Evolutionary conservation across 1,140 invertebrate genomes (phyloP).

Genomic region (Argopecten irradians): DNA sequence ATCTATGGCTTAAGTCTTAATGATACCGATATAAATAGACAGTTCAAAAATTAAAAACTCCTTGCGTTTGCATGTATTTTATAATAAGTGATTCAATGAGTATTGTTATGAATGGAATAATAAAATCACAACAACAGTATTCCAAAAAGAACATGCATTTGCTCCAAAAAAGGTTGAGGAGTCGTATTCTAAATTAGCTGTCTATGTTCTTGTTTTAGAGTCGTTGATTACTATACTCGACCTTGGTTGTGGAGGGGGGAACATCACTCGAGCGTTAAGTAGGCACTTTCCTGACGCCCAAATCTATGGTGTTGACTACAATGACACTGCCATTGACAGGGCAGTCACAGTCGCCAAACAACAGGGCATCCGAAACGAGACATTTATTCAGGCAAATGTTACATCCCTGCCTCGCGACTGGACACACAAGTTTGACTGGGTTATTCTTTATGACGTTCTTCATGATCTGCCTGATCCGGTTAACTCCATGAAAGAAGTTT

Average conservation of each 20-base stretch:
- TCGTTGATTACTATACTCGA: neutral
- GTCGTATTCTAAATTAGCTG: too few species aligned
- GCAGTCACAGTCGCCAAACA: neutral
- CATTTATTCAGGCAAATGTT: neutral
- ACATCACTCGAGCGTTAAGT: neutral
- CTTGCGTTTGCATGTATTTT: too few species aligned
- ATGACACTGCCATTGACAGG: neutral
- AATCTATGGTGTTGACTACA: neutral
- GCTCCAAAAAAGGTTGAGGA: too few species aligned
- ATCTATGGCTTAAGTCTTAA: too few species aligned
- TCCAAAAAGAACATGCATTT: too few species aligned
- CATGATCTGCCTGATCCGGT: neutral
- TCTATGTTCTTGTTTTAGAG: too few species aligned
- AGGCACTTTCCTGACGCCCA: neutral
- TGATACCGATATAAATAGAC: too few species aligned
- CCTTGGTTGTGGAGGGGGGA: conserved; percentile 5
- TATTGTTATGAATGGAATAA: too few species aligned
- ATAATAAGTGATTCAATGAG: too few species aligned
- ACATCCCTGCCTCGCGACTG: neutral
- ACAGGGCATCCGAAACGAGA: too few species aligned
- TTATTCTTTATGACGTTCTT: neutral
- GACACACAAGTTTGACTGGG: neutral
- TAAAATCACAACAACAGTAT: too few species aligned
- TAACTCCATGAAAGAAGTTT: neutral
- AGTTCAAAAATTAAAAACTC: too few species aligned